phyloP scores from a whole-genome alignment of 2,797 vertebrate genomes.

The Acanthurus tractus region DNA sequence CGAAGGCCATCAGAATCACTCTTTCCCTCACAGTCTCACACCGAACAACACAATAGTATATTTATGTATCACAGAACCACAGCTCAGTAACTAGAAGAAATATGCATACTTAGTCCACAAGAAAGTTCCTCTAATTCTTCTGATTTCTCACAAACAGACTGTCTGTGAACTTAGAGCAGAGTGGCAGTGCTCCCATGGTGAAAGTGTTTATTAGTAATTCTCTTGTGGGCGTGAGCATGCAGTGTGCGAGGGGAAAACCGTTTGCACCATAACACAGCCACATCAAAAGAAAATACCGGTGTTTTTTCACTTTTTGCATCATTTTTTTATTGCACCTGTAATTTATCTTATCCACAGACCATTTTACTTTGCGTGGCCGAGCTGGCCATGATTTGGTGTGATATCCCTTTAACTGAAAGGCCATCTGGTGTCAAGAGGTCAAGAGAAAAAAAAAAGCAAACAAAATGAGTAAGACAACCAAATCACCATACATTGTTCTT shows the following conservation, averaged over 20 bases:
- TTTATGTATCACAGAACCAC: conserved; percentile 71
- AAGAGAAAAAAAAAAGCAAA: conserved; percentile 4
- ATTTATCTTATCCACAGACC: conserved; percentile 40
- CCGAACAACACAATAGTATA: conserved; percentile 65
- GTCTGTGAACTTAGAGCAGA: conserved; percentile 78
- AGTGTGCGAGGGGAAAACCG: conserved; percentile 59
- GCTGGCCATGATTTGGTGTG: conserved; percentile 40
- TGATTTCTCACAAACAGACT: conserved; percentile 69
- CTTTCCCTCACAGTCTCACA: conserved; percentile 69
- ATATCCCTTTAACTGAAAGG: conserved; percentile 49
- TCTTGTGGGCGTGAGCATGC: conserved; percentile 63
- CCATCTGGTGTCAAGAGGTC: conserved; percentile 25
- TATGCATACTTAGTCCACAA: conserved; percentile 69
- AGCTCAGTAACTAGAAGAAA: conserved; percentile 64
- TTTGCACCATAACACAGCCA: conserved; percentile 70
- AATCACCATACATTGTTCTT: conserved; percentile 5
- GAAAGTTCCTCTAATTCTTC: conserved; percentile 66
- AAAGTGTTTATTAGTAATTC: conserved; percentile 76
- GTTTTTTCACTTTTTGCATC: conserved; percentile 66
- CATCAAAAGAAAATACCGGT: conserved; percentile 73
- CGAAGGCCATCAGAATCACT: conserved; percentile 70
- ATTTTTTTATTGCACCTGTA: conserved; percentile 42
- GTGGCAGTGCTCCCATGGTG: conserved; percentile 78
- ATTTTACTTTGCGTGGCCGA: conserved; percentile 44
- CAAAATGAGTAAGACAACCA: neutral